phyloP scores from a whole-genome alignment of 2,888 invertebrate species.

The Vanessa cardui region DNA sequence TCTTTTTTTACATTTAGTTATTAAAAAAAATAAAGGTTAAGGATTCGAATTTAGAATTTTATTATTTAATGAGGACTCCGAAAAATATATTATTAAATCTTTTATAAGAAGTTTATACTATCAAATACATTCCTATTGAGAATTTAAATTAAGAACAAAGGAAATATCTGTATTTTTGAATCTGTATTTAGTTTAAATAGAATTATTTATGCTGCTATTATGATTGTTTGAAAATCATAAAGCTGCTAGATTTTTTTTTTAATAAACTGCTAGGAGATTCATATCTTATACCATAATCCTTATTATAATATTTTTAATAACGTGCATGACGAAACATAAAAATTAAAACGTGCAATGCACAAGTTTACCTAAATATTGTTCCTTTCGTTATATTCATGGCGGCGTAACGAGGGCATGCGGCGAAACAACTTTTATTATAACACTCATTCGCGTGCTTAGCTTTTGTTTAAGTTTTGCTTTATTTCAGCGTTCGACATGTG shows the following conservation, averaged over 20 bases:
- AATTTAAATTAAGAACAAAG: too few species aligned
- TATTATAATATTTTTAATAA: constrained; percentile 5
- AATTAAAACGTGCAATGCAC: constrained; percentile 18
- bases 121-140: too few species aligned
- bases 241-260: too few species aligned
- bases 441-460: constrained; percentile 35
- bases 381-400: constrained; percentile 16
- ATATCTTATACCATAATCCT: background rate
- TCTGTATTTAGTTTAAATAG: too few species aligned
- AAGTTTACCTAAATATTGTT: constrained; percentile 18
- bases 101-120: too few species aligned
- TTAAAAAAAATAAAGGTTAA: background rate
- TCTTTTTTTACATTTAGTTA: background rate
- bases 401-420: constrained; percentile 24
- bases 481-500: constrained; percentile 75
- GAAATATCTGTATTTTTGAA: too few species aligned
- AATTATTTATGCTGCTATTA: too few species aligned
- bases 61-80: too few species aligned
- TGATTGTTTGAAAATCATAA: too few species aligned
- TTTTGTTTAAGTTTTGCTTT: constrained; percentile 37
- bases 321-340: constrained; percentile 9
- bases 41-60: too few species aligned
- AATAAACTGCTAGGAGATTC: constrained; percentile 1
- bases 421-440: constrained; percentile 35
- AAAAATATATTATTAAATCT: too few species aligned